Evolutionary conservation across 2,888 invertebrate genomes (phyloP).

Genomic region (Gonocerus acuteangulatus): DNA sequence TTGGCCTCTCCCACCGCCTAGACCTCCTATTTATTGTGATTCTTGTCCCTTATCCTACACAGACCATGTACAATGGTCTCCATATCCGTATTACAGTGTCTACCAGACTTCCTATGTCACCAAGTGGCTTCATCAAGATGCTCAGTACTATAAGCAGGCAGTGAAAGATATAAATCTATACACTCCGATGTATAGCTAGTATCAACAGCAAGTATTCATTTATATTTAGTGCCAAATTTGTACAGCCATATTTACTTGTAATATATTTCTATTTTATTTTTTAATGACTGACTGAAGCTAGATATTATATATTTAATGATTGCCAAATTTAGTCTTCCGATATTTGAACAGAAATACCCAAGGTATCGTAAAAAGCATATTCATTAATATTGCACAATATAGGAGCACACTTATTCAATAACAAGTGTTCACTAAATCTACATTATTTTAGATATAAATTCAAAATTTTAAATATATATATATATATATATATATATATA

Average conservation of each 20-base stretch:
- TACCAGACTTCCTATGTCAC: constrained; percentile 32
- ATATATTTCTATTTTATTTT: not conserved
- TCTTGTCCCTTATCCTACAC: constrained; percentile 21
- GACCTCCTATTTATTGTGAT: constrained; percentile 1
- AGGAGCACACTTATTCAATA: not conserved
- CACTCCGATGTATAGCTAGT: constrained; percentile 32
- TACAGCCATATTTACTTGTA: constrained; percentile 5
- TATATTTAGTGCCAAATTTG: constrained; percentile 31
- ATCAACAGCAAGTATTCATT: constrained; percentile 30
- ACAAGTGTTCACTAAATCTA: not conserved
- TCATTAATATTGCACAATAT: not conserved
- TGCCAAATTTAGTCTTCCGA: not conserved
- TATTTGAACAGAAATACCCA: not conserved
- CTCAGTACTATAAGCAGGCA: constrained; percentile 33
- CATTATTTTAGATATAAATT: not conserved
- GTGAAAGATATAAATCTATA: constrained; percentile 34
- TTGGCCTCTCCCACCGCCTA: constrained; percentile 23
- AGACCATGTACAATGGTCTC: constrained; percentile 4
- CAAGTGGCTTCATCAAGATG: constrained; percentile 32
- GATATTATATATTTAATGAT: not conserved
- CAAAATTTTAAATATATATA: not conserved
- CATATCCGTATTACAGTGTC: constrained; percentile 26
- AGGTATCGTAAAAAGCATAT: not conserved
- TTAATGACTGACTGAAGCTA: not conserved
- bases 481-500: not conserved